Base-by-base conservation (phyloP, 2,113 vertebrate species). In the Prinia subflava region DNA sequence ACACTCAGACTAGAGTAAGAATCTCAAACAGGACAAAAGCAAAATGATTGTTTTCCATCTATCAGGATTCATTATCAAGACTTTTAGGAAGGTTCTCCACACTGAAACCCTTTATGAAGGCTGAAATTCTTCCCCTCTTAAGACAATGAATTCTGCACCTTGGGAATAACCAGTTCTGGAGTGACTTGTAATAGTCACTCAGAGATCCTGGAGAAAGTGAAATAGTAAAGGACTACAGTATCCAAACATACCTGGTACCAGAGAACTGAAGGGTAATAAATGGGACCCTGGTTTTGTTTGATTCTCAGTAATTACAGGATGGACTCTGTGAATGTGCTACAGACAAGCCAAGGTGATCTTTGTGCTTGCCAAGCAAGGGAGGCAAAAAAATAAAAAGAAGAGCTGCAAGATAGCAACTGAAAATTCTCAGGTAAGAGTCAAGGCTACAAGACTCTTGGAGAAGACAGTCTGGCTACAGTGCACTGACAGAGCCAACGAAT, bases 101-200 rank as follows among this genome's bases (percentile, higher is more conserved):
- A 49, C 0, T 42, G 60, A 78, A 89, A 67, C 4, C 37, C 10
- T 62, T 76, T 11, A 56, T 41, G 19, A 70, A 81, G 52, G 9
- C 13, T 35, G 18, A 78, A 33, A 79, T 49, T 77, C 47, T 35
- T 28, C 39, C 62, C 6, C 53, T 16, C n/a, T 87, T 42, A 74
- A 90, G 16, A 80, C 19, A 65, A 55, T 10, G 4, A 70, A 47
- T 68, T 83, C 23, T 27, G 20, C 4, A 23, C 4, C 21, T 9
- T 0, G 0, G 64, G 37, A 67, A 15, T 17, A 50, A 55, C 5
- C 25, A 37, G n/a, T 16, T n/a, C 30, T 55, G 18, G 7, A 87
- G 12, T 60, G 50, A 42, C 23, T 35, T 10, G 2, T 4, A 65
- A 53, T 1, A 80, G 39, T 21, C 25, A 20, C 20, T 68, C 63